A percentile compares a stretch with the other conserved stretches of the same genome.
Conservation (phyloP, 2,888 invertebrate species). For the Mimachlamys varia region DNA sequence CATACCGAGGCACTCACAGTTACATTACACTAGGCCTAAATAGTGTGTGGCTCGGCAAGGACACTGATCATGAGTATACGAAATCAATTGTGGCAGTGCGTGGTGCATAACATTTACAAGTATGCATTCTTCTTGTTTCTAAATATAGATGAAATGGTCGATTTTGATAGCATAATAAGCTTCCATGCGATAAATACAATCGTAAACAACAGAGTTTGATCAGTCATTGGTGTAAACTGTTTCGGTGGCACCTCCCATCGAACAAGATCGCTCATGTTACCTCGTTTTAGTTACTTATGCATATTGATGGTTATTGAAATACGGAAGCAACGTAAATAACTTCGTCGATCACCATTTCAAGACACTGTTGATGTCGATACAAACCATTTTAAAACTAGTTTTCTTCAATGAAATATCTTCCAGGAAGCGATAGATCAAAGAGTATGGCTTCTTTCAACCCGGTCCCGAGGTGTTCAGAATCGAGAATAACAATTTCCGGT, state of each 20-base stretch:
- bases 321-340: neutral
- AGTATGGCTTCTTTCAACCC: constrained; percentile 34
- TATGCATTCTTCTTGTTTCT: too few species aligned
- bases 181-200: too few species aligned
- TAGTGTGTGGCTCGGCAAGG: too few species aligned
- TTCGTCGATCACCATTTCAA: neutral
- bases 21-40: too few species aligned
- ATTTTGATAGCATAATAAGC: too few species aligned
- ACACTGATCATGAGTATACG: too few species aligned
- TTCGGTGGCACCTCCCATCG: neutral
- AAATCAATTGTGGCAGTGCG: too few species aligned
- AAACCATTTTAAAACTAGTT: constrained; percentile 28
- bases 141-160: too few species aligned
- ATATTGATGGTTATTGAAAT: neutral
- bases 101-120: too few species aligned
- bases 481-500: neutral
- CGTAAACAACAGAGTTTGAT: neutral
- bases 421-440: constrained; percentile 34
- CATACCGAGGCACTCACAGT: too few species aligned
- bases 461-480: constrained; percentile 17
- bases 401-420: constrained; percentile 19
- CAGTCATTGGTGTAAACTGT: neutral
- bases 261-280: neutral
- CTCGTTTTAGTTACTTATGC: neutral
- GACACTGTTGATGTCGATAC: neutral